Percentiles rank a stretch among this genome's conserved stretches.
phyloP scores from a whole-genome alignment of 2,888 invertebrate species.

The Sussaba pulchella region DNA sequence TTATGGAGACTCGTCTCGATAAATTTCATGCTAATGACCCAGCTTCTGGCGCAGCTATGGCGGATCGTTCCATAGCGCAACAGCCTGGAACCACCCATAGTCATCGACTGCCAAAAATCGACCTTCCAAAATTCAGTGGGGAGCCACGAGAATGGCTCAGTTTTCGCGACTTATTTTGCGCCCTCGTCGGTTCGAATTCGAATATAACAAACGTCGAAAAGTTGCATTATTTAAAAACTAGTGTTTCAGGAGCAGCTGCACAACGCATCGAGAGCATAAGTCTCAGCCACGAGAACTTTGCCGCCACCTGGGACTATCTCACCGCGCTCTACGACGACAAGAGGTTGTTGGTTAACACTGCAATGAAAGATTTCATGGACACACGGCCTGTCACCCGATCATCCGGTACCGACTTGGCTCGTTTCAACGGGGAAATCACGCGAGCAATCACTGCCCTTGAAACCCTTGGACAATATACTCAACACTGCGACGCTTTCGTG shows the following conservation, averaged over 20 bases:
- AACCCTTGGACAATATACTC: too few species aligned
- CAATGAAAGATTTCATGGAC: slow-evolving; percentile 16
- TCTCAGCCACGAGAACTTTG: slow-evolving; percentile 36
- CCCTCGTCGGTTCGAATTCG: slow-evolving; percentile 27
- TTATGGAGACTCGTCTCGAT: slow-evolving; percentile 24
- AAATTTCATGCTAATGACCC: slow-evolving; percentile 9
- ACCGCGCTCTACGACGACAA: too few species aligned
- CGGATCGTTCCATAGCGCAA: slow-evolving; percentile 11
- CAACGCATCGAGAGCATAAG: slow-evolving; percentile 29
- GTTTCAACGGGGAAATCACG: not conserved
- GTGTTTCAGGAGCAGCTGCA: slow-evolving; percentile 40
- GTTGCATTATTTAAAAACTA: slow-evolving; percentile 50
- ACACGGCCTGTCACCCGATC: not conserved
- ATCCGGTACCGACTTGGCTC: slow-evolving; percentile 8
- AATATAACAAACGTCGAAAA: slow-evolving; percentile 46
- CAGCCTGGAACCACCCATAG: slow-evolving; percentile 8
- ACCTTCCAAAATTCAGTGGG: too few species aligned
- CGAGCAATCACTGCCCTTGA: not conserved
- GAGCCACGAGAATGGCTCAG: too few species aligned
- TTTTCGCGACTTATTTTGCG: slow-evolving; percentile 27
- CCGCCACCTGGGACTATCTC: not conserved
- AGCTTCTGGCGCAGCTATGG: slow-evolving; percentile 19
- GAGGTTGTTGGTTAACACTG: slow-evolving; percentile 9
- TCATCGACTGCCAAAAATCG: too few species aligned
- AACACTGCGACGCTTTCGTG: slow-evolving; percentile 12